Conservation (phyloP, 1,140 invertebrate species). For the Drosophila prosaltans region DNA sequence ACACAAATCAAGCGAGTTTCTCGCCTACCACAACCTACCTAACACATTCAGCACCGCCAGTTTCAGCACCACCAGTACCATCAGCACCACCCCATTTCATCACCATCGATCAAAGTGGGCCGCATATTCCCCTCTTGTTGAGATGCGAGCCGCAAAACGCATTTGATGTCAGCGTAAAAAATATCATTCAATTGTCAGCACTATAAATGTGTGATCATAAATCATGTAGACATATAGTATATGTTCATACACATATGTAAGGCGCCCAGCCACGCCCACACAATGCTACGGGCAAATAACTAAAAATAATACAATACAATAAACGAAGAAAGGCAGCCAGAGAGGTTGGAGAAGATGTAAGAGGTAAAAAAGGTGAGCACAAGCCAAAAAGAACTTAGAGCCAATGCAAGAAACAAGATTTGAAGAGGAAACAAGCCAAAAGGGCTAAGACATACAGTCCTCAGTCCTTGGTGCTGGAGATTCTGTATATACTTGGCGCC, state of each 20-base stretch:
- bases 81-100: not conserved
- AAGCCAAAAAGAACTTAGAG: slow-evolving; percentile 17
- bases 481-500: slow-evolving; percentile 36
- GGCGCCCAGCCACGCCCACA: slow-evolving; percentile 28
- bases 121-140: slow-evolving; percentile 32
- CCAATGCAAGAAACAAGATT: slow-evolving; percentile 16
- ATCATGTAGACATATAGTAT: slow-evolving; percentile 59
- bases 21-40: not conserved
- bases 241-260: slow-evolving; percentile 1
- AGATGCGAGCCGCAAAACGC: slow-evolving; percentile 29
- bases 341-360: not conserved
- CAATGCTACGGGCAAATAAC: slow-evolving; percentile 46
- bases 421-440: slow-evolving; percentile 33
- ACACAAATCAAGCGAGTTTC: slow-evolving; percentile 52
- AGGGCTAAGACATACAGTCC: slow-evolving; percentile 56
- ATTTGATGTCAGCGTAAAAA: slow-evolving; percentile 57
- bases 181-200: slow-evolving; percentile 82
- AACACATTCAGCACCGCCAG: not conserved
- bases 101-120: slow-evolving; percentile 59
- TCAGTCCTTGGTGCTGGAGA: not conserved
- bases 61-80: not conserved
- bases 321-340: slow-evolving; percentile 18
- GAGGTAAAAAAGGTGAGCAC: slow-evolving; percentile 37
- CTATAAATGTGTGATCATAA: slow-evolving; percentile 82
- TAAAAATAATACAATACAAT: slow-evolving; percentile 74